Percentiles rank a stretch among this genome's conserved stretches.
Evolutionary conservation across 2,113 vertebrate species (phyloP).

Genomic region (Passer montanus): DNA sequence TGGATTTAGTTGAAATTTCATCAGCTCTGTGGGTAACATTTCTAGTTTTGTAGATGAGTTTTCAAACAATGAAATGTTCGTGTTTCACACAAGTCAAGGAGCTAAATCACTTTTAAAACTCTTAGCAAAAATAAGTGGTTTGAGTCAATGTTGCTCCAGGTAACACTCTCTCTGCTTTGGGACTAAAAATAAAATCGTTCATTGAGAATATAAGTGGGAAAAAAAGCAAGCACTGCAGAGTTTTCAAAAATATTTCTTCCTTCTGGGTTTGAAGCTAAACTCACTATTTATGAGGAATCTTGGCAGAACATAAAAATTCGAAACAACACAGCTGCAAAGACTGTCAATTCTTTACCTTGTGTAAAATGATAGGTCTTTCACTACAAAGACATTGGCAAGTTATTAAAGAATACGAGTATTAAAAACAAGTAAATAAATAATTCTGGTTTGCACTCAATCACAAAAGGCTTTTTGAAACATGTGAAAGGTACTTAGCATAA

Average conservation of each 20-base stretch:
- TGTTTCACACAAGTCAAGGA: neutral
- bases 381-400: neutral
- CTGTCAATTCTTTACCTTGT: neutral
- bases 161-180: neutral
- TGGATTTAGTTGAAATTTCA: slow-evolving; percentile 35
- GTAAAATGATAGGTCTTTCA: neutral
- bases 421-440: neutral
- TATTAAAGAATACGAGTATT: neutral
- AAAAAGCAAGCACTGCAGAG: neutral
- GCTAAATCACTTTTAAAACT: slow-evolving; percentile 42
- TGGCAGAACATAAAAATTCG: neutral
- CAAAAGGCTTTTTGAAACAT: neutral
- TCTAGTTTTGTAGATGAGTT: slow-evolving; percentile 12
- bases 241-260: slow-evolving; percentile 19
- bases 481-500: neutral
- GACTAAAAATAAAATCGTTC: slow-evolving; percentile 17
- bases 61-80: slow-evolving; percentile 19
- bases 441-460: neutral
- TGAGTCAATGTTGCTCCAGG: slow-evolving; percentile 17
- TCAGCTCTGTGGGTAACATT: neutral
- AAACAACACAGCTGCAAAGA: neutral
- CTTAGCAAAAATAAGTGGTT: slow-evolving; percentile 25
- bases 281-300: neutral
- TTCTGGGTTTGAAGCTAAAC: slow-evolving; percentile 8
- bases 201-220: neutral